Evolutionary conservation across 2,797 vertebrate genomes (phyloP).

Genomic region (Hozukius guyotensis): DNA sequence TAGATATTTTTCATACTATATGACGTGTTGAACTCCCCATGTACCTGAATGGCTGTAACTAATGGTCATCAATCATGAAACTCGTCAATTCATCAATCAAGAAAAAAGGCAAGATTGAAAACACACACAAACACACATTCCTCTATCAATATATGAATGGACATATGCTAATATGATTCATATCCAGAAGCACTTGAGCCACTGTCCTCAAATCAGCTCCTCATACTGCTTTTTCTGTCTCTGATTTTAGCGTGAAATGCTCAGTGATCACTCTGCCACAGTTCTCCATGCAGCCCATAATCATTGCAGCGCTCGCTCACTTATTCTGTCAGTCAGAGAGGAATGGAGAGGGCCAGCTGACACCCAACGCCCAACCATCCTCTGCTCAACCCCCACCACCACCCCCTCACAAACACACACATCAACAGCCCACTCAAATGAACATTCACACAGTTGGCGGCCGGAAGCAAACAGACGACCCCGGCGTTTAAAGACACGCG

Average conservation of each 20-base stretch:
- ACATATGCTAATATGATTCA: constrained; percentile 42
- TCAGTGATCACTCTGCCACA: constrained; percentile 52
- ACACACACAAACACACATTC: constrained; percentile 31
- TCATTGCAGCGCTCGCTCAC: constrained; percentile 51
- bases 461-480: constrained; percentile 46
- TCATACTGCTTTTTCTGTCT: not conserved
- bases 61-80: constrained; percentile 21
- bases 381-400: not conserved
- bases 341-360: constrained; percentile 59
- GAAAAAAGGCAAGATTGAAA: constrained; percentile 9
- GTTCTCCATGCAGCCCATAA: constrained; percentile 58
- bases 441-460: constrained; percentile 41
- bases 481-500: constrained; percentile 15
- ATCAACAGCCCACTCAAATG: constrained; percentile 49
- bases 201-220: constrained; percentile 29
- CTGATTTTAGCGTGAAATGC: constrained; percentile 41
- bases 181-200: constrained; percentile 47
- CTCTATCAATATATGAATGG: constrained; percentile 56
- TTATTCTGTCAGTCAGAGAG: constrained; percentile 58
- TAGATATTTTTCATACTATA: not conserved
- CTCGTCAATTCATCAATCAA: constrained; percentile 23
- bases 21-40: constrained; percentile 7
- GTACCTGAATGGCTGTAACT: not conserved
- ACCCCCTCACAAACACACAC: constrained; percentile 13
- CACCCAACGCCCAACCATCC: constrained; percentile 40